These are phyloP conservation scores for Antheraea pernyi DNA, from an alignment of 1,140 invertebrate species.

Conservation along the genomic window DNA sequence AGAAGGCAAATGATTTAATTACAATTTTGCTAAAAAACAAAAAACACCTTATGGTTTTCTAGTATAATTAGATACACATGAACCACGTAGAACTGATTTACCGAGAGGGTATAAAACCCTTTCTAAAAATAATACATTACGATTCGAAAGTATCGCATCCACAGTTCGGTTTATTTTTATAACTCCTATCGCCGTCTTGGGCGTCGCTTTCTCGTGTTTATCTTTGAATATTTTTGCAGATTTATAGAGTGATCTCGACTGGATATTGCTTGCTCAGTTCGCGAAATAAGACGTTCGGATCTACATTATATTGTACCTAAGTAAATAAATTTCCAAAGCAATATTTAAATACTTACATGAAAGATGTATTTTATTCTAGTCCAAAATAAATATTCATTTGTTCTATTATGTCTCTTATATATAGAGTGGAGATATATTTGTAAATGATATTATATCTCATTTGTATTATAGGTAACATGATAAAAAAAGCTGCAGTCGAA, in stretches of 20 bases:
- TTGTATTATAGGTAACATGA: too few relatives aligned
- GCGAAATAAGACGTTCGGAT: constrained; percentile 20
- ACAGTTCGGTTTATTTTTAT: constrained; percentile 8
- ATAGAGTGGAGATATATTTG: too few relatives aligned
- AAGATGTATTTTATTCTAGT: background rate
- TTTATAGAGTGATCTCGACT: constrained; percentile 36
- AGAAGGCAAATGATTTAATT: too few relatives aligned
- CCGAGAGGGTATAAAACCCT: background rate
- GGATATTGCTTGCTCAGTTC: constrained; percentile 28
- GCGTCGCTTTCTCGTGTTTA: constrained; percentile 42
- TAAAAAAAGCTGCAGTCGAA: too few relatives aligned
- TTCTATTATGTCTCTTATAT: background rate
- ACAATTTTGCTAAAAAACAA: background rate
- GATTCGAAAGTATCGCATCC: constrained; percentile 22
- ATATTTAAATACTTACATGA: background rate
- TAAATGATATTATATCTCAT: too few relatives aligned
- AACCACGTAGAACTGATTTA: background rate
- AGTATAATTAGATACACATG: background rate
- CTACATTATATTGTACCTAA: background rate
- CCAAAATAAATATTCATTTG: background rate
- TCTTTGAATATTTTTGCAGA: constrained; percentile 51
- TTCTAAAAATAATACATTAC: constrained; percentile 1
- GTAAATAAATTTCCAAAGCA: background rate
- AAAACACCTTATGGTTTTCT: background rate
- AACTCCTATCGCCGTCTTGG: constrained; percentile 18